phyloP scores from a whole-genome alignment of 2,113 vertebrate genomes.

The Porphyrio hochstetteri region DNA sequence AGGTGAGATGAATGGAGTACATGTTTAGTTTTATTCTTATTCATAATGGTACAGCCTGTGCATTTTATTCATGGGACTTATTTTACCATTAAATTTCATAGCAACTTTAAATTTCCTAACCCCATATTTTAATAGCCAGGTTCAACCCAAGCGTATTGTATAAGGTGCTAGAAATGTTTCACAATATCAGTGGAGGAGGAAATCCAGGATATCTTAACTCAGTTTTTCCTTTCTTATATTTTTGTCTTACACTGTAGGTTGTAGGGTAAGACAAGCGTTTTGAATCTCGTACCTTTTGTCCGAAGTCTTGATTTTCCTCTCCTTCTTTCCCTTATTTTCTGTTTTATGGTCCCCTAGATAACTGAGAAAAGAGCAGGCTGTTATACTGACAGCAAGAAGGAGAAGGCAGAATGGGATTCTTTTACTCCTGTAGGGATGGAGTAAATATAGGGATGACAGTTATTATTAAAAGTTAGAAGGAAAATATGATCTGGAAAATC shows the following conservation, averaged over 20 bases:
- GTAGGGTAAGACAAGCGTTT: background rate
- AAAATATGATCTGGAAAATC: background rate
- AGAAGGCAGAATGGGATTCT: background rate
- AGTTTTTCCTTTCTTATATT: background rate
- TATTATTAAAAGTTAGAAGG: background rate
- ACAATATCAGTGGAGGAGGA: background rate
- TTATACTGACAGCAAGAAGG: background rate
- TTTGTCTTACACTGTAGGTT: background rate
- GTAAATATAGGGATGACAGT: background rate
- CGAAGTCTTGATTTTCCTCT: background rate
- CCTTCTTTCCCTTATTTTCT: background rate
- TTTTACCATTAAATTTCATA: constrained; percentile 9
- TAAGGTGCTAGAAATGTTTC: background rate
- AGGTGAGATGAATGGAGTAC: background rate
- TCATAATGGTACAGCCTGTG: background rate
- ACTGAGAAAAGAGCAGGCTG: background rate
- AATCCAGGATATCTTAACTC: background rate
- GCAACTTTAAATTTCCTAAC: background rate
- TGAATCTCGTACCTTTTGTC: background rate
- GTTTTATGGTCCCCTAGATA: background rate
- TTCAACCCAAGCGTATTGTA: background rate
- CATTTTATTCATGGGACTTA: background rate
- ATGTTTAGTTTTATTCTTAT: background rate
- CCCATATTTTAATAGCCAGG: background rate
- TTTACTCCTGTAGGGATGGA: background rate